Conservation (phyloP, 1,140 invertebrate species). For the Neuroterus valhalla region DNA sequence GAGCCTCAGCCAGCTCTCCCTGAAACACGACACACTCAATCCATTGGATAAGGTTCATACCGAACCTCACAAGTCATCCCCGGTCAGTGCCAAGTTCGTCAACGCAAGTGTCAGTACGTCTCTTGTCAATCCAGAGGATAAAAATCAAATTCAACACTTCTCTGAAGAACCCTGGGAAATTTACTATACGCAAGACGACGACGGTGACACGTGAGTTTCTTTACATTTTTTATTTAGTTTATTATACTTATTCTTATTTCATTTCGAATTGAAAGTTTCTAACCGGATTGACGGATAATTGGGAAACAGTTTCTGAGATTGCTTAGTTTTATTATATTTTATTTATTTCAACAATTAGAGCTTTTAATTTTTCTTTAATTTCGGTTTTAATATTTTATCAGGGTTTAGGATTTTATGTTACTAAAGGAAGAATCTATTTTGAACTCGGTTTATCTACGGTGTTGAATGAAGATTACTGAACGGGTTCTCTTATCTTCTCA, state of each 20-base stretch:
- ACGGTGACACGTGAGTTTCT: slow-evolving; percentile 83
- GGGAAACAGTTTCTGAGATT: too few relatives aligned
- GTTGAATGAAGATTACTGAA: too few relatives aligned
- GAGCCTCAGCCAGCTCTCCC: slow-evolving; percentile 70
- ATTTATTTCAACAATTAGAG: too few relatives aligned
- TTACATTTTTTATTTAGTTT: slow-evolving; percentile 7
- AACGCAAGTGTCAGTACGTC: not conserved
- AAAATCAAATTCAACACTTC: slow-evolving; percentile 6
- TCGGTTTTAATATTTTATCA: too few relatives aligned
- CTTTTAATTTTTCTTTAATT: too few relatives aligned
- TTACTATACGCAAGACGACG: slow-evolving; percentile 80
- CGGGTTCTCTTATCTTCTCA: too few relatives aligned
- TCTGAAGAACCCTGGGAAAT: slow-evolving; percentile 73
- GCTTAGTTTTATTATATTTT: too few relatives aligned
- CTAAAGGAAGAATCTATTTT: too few relatives aligned
- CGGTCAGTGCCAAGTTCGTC: slow-evolving; percentile 24
- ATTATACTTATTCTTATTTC: not conserved
- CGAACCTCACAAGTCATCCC: slow-evolving; percentile 27
- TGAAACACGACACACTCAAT: slow-evolving; percentile 56
- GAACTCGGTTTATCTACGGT: too few relatives aligned
- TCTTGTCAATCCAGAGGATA: not conserved
- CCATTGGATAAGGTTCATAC: slow-evolving; percentile 37
- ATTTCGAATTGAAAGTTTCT: not conserved
- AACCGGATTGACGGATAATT: not conserved
- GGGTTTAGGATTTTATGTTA: too few relatives aligned